Conservation (phyloP, 2,797 vertebrate species). For the Trachurus trachurus region DNA sequence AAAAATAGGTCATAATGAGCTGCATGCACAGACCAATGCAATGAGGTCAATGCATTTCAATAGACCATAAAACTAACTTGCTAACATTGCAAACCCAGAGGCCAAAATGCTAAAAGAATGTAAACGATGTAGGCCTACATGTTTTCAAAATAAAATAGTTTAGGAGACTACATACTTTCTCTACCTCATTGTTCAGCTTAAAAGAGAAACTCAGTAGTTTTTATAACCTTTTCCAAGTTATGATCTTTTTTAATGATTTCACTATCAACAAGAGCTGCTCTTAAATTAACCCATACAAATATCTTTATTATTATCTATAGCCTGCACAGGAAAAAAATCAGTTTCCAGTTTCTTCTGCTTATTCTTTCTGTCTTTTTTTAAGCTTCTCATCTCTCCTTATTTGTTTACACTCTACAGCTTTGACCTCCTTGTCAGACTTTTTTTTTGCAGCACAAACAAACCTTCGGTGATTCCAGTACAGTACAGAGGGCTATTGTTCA, state of each 20-base stretch:
- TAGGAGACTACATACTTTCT: neutral
- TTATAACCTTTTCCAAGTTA: neutral
- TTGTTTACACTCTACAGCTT: slow-evolving; percentile 2
- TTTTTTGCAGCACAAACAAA: neutral
- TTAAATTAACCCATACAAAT: neutral
- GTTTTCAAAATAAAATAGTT: too few species aligned
- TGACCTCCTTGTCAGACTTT: neutral
- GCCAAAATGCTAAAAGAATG: too few species aligned
- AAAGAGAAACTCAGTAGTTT: neutral
- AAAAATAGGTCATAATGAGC: neutral
- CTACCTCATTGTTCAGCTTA: neutral
- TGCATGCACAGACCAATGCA: neutral
- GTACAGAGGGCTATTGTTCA: slow-evolving; percentile 3
- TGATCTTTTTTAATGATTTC: neutral
- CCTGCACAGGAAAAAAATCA: neutral
- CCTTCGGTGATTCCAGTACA: neutral
- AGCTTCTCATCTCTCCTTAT: neutral
- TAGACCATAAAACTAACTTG: too few species aligned
- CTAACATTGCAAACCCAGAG: too few species aligned
- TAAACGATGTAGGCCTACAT: too few species aligned
- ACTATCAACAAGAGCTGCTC: neutral
- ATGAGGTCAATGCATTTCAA: neutral
- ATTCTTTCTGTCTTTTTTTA: neutral
- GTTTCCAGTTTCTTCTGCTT: neutral
- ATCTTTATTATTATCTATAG: neutral